Evolutionary conservation across 2,888 invertebrate genomes (phyloP).

Genomic region (Priocnemis perturbator): DNA sequence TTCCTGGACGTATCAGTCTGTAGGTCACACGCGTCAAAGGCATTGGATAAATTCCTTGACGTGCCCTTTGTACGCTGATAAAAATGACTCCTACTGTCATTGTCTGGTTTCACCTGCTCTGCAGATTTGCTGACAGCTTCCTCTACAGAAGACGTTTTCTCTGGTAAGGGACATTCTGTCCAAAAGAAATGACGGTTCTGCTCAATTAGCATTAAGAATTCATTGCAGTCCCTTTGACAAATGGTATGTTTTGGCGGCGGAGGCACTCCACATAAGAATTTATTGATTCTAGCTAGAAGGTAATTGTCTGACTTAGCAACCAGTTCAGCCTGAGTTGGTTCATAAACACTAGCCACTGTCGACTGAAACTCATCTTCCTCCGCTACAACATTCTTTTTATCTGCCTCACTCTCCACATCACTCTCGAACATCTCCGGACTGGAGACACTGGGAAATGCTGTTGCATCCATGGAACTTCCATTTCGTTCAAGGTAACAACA

Average conservation of each 20-base stretch:
- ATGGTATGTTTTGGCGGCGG: constrained; percentile 87
- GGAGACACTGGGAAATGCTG: constrained; percentile 53
- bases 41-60: constrained; percentile 63
- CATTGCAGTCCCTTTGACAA: constrained; percentile 80
- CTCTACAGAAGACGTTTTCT: constrained; percentile 21
- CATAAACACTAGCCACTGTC: constrained; percentile 40
- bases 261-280: constrained; percentile 81
- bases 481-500: constrained; percentile 39
- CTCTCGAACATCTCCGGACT: constrained; percentile 73
- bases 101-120: constrained; percentile 28
- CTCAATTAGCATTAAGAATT: constrained; percentile 80
- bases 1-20: constrained; percentile 10
- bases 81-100: constrained; percentile 34
- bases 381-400: constrained; percentile 22
- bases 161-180: constrained; percentile 50
- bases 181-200: constrained; percentile 77
- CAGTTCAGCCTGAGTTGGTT: constrained; percentile 60
- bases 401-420: constrained; percentile 61
- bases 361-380: constrained; percentile 14
- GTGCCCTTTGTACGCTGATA: constrained; percentile 51
- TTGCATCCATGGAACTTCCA: constrained; percentile 30
- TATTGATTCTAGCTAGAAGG: constrained; percentile 76
- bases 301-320: constrained; percentile 70
- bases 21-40: constrained; percentile 66
- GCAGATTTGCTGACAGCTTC: constrained; percentile 7